A percentile compares a stretch with the other conserved stretches of the same genome.
These are phyloP conservation scores for Rhinolophus ferrumequinum DNA, from an alignment of 2,113 vertebrate species.

Conservation along the genomic window DNA sequence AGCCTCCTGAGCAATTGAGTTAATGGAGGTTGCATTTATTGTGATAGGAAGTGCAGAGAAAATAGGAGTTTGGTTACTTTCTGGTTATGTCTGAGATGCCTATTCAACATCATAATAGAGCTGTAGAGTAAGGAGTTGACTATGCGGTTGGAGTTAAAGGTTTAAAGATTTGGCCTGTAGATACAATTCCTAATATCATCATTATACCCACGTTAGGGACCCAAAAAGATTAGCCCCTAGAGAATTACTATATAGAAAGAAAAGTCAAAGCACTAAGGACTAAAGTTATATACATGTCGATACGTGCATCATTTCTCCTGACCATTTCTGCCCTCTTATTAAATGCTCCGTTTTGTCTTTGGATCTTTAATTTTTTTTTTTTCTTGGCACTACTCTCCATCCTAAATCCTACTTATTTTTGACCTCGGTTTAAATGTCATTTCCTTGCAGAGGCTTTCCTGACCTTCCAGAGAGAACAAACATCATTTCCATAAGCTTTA, in stretches of 20 bases:
- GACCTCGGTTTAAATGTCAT: background rate
- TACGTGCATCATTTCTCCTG: background rate
- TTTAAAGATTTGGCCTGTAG: background rate
- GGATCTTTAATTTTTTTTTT: background rate
- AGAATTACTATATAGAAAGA: background rate
- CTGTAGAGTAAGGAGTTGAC: background rate
- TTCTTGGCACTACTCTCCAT: background rate
- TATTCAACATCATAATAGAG: background rate
- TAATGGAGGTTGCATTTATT: background rate
- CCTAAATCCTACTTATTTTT: background rate
- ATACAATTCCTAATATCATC: background rate
- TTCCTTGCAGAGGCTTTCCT: background rate
- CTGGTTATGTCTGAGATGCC: background rate
- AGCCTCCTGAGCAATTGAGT: background rate
- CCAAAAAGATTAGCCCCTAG: background rate
- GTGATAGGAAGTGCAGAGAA: background rate
- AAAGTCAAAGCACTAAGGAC: background rate
- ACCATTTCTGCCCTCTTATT: background rate
- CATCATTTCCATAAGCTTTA: background rate
- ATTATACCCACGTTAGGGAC: background rate
- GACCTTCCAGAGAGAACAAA: background rate
- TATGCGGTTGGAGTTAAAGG: background rate
- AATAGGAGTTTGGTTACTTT: background rate
- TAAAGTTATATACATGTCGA: background rate
- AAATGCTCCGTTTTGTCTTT: background rate